Conservation (phyloP, 2,888 invertebrate genomes). For the Serrognathus titanus region DNA sequence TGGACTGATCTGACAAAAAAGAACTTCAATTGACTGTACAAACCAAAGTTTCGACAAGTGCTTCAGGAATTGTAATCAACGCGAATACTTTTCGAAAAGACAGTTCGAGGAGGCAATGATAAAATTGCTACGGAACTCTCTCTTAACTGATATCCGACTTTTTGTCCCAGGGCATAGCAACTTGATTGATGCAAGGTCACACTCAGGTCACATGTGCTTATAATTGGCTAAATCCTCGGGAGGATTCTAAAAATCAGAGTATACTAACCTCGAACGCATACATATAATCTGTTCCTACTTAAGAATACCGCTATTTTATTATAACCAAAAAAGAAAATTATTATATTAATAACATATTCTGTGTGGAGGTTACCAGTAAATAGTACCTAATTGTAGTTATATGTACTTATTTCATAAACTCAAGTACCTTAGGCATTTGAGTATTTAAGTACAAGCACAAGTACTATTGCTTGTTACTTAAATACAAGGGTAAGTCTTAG, state of each 20-base stretch:
- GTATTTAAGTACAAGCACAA: too few species aligned
- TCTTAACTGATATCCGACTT: slow-evolving; percentile 24
- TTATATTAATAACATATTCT: too few species aligned
- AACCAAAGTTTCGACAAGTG: slow-evolving; percentile 23
- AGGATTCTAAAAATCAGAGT: slow-evolving; percentile 30
- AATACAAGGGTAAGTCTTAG: too few species aligned
- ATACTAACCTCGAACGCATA: slow-evolving; percentile 3
- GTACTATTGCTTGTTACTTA: too few species aligned
- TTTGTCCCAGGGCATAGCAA: slow-evolving; percentile 34
- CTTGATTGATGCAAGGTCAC: slow-evolving; percentile 45
- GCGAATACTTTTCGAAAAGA: not conserved
- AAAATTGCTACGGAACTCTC: too few species aligned
- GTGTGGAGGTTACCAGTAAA: too few species aligned
- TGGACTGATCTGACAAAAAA: slow-evolving; percentile 28
- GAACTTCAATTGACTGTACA: slow-evolving; percentile 39
- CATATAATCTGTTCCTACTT: too few species aligned
- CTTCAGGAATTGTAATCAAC: not conserved
- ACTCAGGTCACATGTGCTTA: slow-evolving; percentile 50
- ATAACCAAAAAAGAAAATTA: too few species aligned
- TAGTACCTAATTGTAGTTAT: too few species aligned
- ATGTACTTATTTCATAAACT: too few species aligned
- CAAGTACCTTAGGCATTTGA: too few species aligned
- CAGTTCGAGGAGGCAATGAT: not conserved
- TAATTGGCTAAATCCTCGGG: slow-evolving; percentile 45
- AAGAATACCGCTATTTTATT: too few species aligned